Conservation (phyloP, 1,140 invertebrate species). For the Linepithema humile region DNA sequence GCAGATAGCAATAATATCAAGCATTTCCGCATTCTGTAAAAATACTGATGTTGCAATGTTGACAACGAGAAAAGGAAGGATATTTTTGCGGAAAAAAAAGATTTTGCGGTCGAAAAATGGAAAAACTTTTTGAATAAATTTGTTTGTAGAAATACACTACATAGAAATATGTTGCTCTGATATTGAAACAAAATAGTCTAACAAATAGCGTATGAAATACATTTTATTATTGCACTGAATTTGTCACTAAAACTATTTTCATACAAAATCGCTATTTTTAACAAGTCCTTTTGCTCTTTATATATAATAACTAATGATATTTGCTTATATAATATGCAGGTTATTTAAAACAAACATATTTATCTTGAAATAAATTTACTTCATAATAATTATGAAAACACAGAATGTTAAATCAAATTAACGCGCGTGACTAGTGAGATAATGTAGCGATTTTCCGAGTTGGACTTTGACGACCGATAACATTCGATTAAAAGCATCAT, state of each 20-base stretch:
- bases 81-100: not conserved
- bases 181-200: not conserved
- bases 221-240: not conserved
- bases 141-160: not conserved
- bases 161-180: not conserved
- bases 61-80: not conserved
- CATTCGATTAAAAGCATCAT: not conserved
- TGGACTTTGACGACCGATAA: not conserved
- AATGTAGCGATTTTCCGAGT: not conserved
- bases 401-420: not conserved
- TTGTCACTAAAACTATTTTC: not conserved
- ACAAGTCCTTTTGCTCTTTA: not conserved
- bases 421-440: not conserved
- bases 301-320: not conserved
- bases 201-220: not conserved
- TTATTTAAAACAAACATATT: not conserved
- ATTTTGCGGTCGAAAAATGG: not conserved
- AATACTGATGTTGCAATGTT: not conserved
- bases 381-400: not conserved
- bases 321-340: not conserved
- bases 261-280: not conserved
- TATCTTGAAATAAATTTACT: not conserved
- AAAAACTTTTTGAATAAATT: not conserved
- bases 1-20: not conserved
- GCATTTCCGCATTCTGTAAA: not conserved